Evolutionary conservation across 1,140 invertebrate genomes (phyloP), one percentile per base, ranked within the genome.

Genomic region (Eriosoma lanigerum): DNA sequence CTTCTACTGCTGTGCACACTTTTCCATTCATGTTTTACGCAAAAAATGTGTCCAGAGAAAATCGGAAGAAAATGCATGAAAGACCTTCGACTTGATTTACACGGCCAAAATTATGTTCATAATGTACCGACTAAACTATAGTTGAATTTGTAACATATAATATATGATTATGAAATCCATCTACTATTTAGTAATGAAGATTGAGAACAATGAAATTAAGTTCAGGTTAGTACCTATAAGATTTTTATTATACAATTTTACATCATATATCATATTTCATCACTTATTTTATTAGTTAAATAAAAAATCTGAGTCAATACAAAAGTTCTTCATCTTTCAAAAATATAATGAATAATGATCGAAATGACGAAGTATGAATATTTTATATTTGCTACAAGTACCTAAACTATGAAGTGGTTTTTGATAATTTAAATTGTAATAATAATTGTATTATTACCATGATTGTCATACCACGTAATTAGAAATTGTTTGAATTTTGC

Each of bases 11-110:
- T 29, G 17, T 21, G 15, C 26, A 72, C n/a, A 2, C 2, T 8
- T 48, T 50, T 17, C 6, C 50, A 24, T 58, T 76, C 54, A 44
- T 38, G 52, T 24, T 76, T 76, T 76, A 76, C 72, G 72, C 26
- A 76, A 76, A 76, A 76, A 76, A 76, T 46, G 21, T 62, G 26
- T 29, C 75, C 75, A 56, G 24, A 62, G 54, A 78, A 78, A 78
- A 78, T 78, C 24, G 56, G 13, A 78, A 29, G 38, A 78, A 78
- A 78, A 78, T 60, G 75, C 75, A 78, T 78, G 75, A 78, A 78
- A 78, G 44, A 62, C 75, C 75, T 78, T 78, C 75, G n/a, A 48
- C 32, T n/a, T 48, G 62, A 78, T 62, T 78, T 29, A 62, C 62
- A 78, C 75, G 75, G 75, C 60, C 15, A 62, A 46, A 62, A 46